A percentile compares a stretch with the other conserved stretches of the same genome.
These are phyloP conservation scores for Anguilla anguilla DNA, from an alignment of 2,797 vertebrate genomes.

Conservation along the genomic window DNA sequence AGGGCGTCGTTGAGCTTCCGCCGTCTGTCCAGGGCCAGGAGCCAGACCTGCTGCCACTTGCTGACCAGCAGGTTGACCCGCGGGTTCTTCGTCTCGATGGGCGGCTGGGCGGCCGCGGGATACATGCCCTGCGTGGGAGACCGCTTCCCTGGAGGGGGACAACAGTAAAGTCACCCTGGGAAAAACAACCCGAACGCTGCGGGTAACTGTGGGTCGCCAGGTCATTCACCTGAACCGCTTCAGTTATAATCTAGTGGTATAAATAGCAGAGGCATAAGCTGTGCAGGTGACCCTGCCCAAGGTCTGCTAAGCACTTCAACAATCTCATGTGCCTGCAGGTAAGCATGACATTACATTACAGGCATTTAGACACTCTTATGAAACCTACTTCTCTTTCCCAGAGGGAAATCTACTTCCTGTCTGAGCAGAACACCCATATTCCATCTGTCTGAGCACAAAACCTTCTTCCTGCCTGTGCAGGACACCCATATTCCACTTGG, in stretches of 20 bases:
- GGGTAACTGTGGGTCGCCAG: not conserved
- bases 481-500: no score
- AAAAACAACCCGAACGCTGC: not conserved
- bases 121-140: slow-evolving; percentile 88
- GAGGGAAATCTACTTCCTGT: not conserved
- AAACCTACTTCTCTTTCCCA: no score
- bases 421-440: not conserved
- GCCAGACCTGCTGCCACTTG: slow-evolving; percentile 99
- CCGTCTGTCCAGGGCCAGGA: slow-evolving; percentile 90
- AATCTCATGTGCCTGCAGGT: not conserved
- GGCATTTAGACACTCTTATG: no score
- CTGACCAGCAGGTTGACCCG: slow-evolving; percentile 92
- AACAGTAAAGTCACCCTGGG: slow-evolving; percentile 32
- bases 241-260: not conserved
- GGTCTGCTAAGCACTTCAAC: not conserved
- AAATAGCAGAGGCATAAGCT: not conserved
- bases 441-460: not conserved
- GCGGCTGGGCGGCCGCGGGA: slow-evolving; percentile 81
- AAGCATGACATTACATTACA: not conserved
- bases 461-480: no score
- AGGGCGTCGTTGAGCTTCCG: slow-evolving; percentile 95
- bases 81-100: slow-evolving; percentile 95
- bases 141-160: slow-evolving; percentile 83
- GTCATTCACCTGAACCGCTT: not conserved
- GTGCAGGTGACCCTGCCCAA: not conserved